Conservation (phyloP, 2,888 invertebrate species). For the Amphimallon solstitiale region DNA sequence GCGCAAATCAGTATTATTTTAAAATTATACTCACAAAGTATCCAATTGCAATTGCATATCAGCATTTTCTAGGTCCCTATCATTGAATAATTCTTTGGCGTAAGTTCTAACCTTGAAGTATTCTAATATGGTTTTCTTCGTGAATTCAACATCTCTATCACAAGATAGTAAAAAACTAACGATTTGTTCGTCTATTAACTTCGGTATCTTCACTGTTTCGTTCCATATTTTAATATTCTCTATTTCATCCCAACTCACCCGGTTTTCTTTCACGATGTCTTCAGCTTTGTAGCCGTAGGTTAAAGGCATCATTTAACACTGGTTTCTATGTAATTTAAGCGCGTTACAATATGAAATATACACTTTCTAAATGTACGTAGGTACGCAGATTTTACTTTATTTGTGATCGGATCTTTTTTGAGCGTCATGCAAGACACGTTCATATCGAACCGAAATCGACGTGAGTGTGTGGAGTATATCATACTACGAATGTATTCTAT, state of each 20-base stretch:
- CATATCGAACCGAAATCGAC: too few species aligned
- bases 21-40: slow-evolving; percentile 65
- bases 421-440: too few species aligned
- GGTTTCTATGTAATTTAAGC: background rate
- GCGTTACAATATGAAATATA: too few species aligned
- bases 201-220: slow-evolving; percentile 50
- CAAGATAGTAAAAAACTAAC: slow-evolving; percentile 75
- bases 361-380: too few species aligned
- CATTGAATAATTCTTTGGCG: slow-evolving; percentile 72
- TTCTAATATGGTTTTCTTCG: slow-evolving; percentile 71
- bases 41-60: slow-evolving; percentile 63
- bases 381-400: too few species aligned
- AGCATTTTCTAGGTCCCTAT: slow-evolving; percentile 63
- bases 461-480: too few species aligned
- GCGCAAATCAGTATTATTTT: too few species aligned
- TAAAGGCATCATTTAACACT: slow-evolving; percentile 33
- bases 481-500: too few species aligned
- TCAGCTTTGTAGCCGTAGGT: slow-evolving; percentile 50
- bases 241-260: slow-evolving; percentile 52
- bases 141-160: slow-evolving; percentile 68
- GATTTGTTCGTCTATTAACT: slow-evolving; percentile 69
- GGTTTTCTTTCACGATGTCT: slow-evolving; percentile 51
- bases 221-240: slow-evolving; percentile 54
- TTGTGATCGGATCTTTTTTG: too few species aligned
- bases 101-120: slow-evolving; percentile 70